Evolutionary conservation across 2,797 vertebrate species (phyloP), one percentile per base, ranked within the genome.

Genomic region (Erpetoichthys calabaricus): DNA sequence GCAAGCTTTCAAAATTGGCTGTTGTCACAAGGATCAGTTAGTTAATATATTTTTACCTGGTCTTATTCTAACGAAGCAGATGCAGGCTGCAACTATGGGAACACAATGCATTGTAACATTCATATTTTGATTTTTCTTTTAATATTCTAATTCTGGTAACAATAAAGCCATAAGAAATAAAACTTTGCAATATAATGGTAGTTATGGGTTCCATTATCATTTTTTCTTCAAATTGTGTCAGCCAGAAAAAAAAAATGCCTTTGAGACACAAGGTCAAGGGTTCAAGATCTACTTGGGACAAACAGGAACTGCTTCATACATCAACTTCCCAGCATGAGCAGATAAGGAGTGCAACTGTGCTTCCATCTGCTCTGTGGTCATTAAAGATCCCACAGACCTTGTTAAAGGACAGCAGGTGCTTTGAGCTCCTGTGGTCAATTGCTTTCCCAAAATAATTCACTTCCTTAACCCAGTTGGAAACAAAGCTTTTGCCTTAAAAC

Each of bases 201-300:
- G 25, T 25, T 25, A 25, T 25, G 25, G n/a, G 25, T 25, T 25
- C 25, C 25, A 25, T 25, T 25, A 25, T 25, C 25, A 25, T 25
- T 25, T 25, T 25, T 25, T 25, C 25, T 25, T 25, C 25, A 25
- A 25, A 25, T 25, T 25, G 25, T 25, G 4, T 49, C 47, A 7
- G 5, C 47, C 6, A 7, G 47, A 49, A 3, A 49, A 49, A 4
- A 10, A 53, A 7, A 53, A 41, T 54, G 53, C 2, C 5, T 54
- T 43, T 54, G 9, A 54, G 6, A 8, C 53, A 54, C 53, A 54
- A 42, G 53, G 53, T 54, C 25, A 54, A 54, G 41, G 42, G 53
- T 42, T 54, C 53, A 42, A 5, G 9, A 6, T 6, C 53, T 42
- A 42, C 25, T 42, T 54, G 53, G 53, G n/a, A 54, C 9, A 42